These are phyloP conservation scores for Sorex araneus DNA, from an alignment of 2,113 vertebrate genomes.

Conservation along the genomic window DNA sequence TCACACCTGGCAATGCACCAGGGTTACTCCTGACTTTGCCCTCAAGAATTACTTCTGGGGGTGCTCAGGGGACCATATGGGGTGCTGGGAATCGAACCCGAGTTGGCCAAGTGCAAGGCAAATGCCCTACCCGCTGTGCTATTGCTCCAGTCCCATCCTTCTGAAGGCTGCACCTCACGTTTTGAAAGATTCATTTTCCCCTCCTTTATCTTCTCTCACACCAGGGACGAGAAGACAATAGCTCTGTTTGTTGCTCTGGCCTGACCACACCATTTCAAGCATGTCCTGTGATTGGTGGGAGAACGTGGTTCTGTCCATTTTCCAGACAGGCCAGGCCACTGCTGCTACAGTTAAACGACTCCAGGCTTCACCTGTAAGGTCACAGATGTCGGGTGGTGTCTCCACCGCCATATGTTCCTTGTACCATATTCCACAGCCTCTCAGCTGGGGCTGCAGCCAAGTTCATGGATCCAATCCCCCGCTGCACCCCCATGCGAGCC, in stretches of 20 bases:
- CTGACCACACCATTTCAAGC: neutral
- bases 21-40: no score
- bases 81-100: no score
- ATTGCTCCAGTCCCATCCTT: no score
- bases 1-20: neutral
- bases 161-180: neutral
- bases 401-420: neutral
- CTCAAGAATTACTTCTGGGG: no score
- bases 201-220: neutral
- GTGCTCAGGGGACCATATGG: no score
- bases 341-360: neutral
- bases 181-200: neutral
- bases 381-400: neutral
- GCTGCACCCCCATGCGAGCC: neutral
- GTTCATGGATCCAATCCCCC: slow-evolving; percentile 54
- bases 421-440: neutral
- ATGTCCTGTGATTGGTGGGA: neutral
- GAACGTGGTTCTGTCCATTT: neutral
- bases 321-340: neutral
- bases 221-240: neutral
- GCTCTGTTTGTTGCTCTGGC: neutral
- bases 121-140: no score
- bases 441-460: slow-evolving; percentile 13
- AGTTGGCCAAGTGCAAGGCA: no score
- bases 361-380: neutral